Base-by-base conservation (phyloP, 2,797 vertebrate genomes). In the Vipera ursinii region DNA sequence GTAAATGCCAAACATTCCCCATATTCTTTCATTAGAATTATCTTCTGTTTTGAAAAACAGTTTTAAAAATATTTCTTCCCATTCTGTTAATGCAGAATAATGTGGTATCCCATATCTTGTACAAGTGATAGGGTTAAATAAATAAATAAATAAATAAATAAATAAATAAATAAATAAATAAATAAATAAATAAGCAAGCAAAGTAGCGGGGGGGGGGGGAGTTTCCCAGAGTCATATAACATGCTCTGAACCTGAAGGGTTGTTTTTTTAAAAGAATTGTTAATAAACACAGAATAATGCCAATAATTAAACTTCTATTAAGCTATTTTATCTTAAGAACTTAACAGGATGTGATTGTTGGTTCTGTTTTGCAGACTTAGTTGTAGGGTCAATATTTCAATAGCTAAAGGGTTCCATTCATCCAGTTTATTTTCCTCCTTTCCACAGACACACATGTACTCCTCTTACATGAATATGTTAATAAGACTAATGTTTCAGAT, bases 271-370 rank as follows among this genome's bases (percentile, higher is more conserved):
- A 65, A 63, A 89, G 89, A 94, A 59, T 92, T 93, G 86, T 32
- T 95, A 95, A 96, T 48, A 86, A 73, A 26, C 78, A 93, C 15
- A 94, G 95, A 95, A 92, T 87, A 24, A 51, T 20, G 57, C 86
- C 95, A 89, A 93, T 95, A 95, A 96, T 96, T 96, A 95, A 94
- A 96, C 93, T 91, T 95, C 92, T 95, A 95, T 92, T 90, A 96
- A 96, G 95, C 92, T 92, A 2, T 96, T 96, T 96, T 94, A 96
- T 95, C 95, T 95, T 94, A 93, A 94, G 92, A 95, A 96, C 96
- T 95, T 93, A 92, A 92, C 93, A 61, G 88, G 94, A 85, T 93
- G 96, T 90, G 93, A 7, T 94, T 95, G 95, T 92, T 92, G 94
- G 93, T 89, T 88, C 87, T 92, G 94, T 96, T 95, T 96, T 93